Evolutionary conservation across 2,797 vertebrate genomes (phyloP), one percentile per base, ranked within the genome.

Genomic region (Coreius guichenoti): DNA sequence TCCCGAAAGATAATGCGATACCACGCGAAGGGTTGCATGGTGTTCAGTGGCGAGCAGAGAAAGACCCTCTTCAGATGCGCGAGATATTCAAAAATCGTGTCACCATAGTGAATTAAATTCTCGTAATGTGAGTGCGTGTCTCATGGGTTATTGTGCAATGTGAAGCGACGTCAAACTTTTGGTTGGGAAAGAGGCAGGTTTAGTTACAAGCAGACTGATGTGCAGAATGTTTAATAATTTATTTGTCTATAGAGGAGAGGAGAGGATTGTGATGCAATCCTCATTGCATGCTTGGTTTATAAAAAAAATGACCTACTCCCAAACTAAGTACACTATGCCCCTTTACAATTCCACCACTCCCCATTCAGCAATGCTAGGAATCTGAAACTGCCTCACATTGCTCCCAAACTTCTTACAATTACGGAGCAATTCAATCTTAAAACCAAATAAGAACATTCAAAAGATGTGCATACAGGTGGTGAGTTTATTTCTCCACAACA

Each of bases 311-410:
- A 82, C 67, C 33, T 56, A 73, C 67, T 84, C 51, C 65, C 33
- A 47, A 58, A 70, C 51, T 39, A 39, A 72, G 77, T 39, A 80
- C 36, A 63, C 39, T 63, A 45, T 74, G 81, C 69, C 81, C 26
- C 39, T 80, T 54, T 43, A 80, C 31, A 73, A 70, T 80, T 73
- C 21, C 45, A 85, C 77, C 84, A 85, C 84, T 85, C 77, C 84
- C 84, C 4, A 13, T 78, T 80, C 77, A 85, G 84, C 39, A 63
- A 85, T 85, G 84, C 31, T 45, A 23, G 77, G 84, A 85, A 85
- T 85, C 77, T 85, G 31, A 65, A 80, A 54, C 54, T 26, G 67
- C 26, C 67, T 79, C 61, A 51, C 26, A 47, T 43, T 76, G 67
- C 76, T 73, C 36, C 83, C 76, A 63, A 85, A 80, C 51, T 63